Evolutionary conservation across 2,888 invertebrate species (phyloP), one percentile per base, ranked within the genome.

Genomic region (Phaonia tiefii): DNA sequence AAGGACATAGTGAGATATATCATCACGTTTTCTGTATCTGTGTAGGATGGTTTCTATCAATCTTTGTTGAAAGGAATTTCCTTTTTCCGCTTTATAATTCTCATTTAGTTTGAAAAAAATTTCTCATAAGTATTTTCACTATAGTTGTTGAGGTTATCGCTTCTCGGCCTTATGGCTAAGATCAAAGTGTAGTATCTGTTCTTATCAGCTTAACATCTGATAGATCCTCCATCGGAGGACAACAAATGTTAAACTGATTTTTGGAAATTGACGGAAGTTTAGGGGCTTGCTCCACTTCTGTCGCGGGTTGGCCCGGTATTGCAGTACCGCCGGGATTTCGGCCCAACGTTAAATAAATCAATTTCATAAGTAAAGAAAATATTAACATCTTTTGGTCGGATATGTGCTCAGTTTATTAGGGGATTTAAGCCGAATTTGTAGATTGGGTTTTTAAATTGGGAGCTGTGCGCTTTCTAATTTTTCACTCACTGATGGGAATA

Each of bases 201-300:
- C 93, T 93, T 93, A 93, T 93, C 92, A 93, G 93, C 93, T 93
- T 93, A 93, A 93, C 93, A 93, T 93, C 93, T 93, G 93, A 93
- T 91, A 71, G 76, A 77, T 77, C 71, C 76, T 77, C 76, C 76
- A 77, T 77, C 76, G 77, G 72, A 77, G 77, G 72, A 72, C 77
- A 77, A 77, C 72, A 77, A 77, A 72, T 72, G 77, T 77, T 77
- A 77, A 77, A 77, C 77, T 77, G 76, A 77, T 78, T 78, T 78
- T 92, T 92, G 92, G 89, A 91, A 91, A 84, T 84, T 89, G 92
- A 91, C 89, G 92, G 91, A 91, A 90, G 91, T 89, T 81, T 91
- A 91, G 93, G 92, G 91, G 93, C 93, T 93, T 93, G 93, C 93
- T 93, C 92, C 92, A 92, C 92, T 92, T 92, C 92, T 91, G 92